Evolutionary conservation across 2,888 invertebrate genomes (phyloP).

Genomic region (Malacosoma neustria): DNA sequence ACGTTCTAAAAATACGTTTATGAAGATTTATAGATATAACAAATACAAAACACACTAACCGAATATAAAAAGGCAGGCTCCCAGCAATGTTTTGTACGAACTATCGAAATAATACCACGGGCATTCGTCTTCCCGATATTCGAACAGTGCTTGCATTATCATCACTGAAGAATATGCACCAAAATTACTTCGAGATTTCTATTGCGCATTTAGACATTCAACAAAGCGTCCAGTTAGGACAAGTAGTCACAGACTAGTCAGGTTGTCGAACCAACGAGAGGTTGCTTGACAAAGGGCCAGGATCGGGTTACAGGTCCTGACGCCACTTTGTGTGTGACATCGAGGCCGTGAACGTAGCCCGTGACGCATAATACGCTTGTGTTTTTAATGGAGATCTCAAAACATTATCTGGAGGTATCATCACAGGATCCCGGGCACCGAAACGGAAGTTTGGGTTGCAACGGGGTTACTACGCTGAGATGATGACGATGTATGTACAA

Average conservation of each 20-base stretch:
- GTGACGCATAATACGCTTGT: constrained; percentile 4
- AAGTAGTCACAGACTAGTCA: constrained; percentile 57
- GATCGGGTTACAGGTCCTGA: constrained; percentile 43
- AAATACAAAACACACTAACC: constrained; percentile 59
- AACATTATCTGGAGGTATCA: no score
- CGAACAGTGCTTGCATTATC: constrained; percentile 36
- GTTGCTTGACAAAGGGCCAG: constrained; percentile 36
- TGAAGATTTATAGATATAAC: no score
- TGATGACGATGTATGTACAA: no score
- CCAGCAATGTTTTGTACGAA: constrained; percentile 68
- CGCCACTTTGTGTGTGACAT: constrained; percentile 47
- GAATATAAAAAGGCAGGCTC: constrained; percentile 68
- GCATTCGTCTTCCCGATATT: constrained; percentile 61
- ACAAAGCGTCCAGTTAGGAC: constrained; percentile 50
- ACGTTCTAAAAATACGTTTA: no score
- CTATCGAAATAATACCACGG: constrained; percentile 72
- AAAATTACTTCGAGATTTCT: constrained; percentile 18
- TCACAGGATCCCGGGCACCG: no score
- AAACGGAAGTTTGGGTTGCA: no score
- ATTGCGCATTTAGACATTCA: constrained; percentile 37
- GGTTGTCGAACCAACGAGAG: constrained; percentile 54
- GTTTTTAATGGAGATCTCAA: neutral
- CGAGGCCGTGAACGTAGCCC: constrained; percentile 43
- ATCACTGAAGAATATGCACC: constrained; percentile 42
- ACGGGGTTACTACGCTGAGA: no score